These are phyloP conservation scores for Zootermopsis nevadensis DNA, from an alignment of 2,888 invertebrate genomes.

Conservation along the genomic window DNA sequence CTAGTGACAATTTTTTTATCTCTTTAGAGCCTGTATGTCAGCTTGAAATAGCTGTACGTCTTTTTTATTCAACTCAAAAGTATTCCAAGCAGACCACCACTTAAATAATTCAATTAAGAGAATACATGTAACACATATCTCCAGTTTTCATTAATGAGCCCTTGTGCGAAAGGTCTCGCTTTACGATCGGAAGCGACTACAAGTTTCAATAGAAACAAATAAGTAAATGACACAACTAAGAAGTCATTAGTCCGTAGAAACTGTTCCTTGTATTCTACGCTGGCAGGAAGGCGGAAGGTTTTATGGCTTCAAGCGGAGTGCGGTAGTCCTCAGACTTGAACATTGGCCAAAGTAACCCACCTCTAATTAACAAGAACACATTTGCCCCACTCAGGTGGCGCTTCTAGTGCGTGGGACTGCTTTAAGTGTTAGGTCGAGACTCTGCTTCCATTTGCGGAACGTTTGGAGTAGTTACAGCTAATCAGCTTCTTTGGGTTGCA, in stretches of 20 bases:
- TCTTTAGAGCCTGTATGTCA: not conserved
- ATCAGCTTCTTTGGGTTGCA: too few species aligned
- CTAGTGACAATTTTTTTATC: not conserved
- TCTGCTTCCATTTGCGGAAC: not conserved
- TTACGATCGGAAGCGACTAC: not conserved
- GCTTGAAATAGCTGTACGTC: not conserved
- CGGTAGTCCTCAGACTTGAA: not conserved
- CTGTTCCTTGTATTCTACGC: not conserved
- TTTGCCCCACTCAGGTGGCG: not conserved
- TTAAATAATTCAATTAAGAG: not conserved
- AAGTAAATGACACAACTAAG: not conserved
- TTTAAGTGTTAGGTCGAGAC: not conserved
- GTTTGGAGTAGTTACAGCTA: not conserved
- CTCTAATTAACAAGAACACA: slow-evolving; percentile 10
- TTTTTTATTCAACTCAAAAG: not conserved
- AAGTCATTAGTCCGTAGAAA: not conserved
- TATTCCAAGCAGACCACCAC: not conserved
- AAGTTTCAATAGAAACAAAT: not conserved
- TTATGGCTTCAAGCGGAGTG: not conserved
- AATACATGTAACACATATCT: not conserved
- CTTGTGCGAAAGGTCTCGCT: too few species aligned
- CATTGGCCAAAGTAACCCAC: not conserved
- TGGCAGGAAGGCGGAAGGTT: not conserved
- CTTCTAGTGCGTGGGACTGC: not conserved
- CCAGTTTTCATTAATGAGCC: not conserved